Evolutionary conservation across 2,888 invertebrate genomes (phyloP).

Genomic region (Spilarctia lutea): DNA sequence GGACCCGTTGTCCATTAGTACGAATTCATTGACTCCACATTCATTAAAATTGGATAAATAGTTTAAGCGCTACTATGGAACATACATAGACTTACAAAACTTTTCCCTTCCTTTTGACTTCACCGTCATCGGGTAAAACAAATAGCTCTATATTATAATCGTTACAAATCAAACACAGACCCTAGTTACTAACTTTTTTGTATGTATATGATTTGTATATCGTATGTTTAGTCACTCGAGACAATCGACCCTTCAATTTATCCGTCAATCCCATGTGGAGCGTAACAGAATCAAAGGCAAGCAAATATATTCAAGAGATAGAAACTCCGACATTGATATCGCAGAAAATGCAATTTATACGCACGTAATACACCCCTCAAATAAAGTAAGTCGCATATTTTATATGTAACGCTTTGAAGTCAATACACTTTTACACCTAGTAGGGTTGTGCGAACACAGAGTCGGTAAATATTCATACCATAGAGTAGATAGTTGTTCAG

Average conservation of each 20-base stretch:
- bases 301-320: slow-evolving; percentile 19
- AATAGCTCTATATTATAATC: too few species aligned
- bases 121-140: too few species aligned
- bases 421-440: slow-evolving; percentile 23
- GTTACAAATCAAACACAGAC: too few species aligned
- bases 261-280: neutral
- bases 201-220: neutral
- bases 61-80: too few species aligned
- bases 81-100: too few species aligned
- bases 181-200: neutral
- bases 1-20: too few species aligned
- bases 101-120: too few species aligned
- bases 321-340: slow-evolving; percentile 35
- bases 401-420: slow-evolving; percentile 27
- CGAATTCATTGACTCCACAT: too few species aligned
- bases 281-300: slow-evolving; percentile 10
- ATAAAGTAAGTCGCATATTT: slow-evolving; percentile 42
- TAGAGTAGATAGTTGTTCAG: slow-evolving; percentile 1
- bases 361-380: slow-evolving; percentile 27
- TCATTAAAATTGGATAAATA: too few species aligned
- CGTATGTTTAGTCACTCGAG: neutral
- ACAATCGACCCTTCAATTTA: slow-evolving; percentile 9
- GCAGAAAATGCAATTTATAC: slow-evolving; percentile 42
- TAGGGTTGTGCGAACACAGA: slow-evolving; percentile 16
- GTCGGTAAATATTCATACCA: neutral